Evolutionary conservation across 2,888 invertebrate species (phyloP).

Genomic region (Eupsilia transversa): DNA sequence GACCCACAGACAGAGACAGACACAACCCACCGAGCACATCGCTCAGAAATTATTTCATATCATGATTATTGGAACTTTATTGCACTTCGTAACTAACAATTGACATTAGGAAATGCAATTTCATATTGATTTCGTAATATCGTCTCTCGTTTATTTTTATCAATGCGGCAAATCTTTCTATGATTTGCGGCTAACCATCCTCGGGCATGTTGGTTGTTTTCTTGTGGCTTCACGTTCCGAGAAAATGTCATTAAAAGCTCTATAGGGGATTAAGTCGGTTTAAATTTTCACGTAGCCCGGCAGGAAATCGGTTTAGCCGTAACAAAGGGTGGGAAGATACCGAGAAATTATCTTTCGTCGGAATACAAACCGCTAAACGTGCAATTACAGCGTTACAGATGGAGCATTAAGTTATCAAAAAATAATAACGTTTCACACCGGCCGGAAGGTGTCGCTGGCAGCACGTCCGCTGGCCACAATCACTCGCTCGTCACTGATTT

Average conservation of each 20-base stretch:
- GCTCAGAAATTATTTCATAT: conserved; percentile 89
- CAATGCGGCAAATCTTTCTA: conserved; percentile 90
- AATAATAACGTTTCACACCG: conserved; percentile 88
- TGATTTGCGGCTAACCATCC: conserved; percentile 90
- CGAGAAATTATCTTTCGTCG: conserved; percentile 89
- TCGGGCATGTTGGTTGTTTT: conserved; percentile 84
- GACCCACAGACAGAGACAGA: conserved; percentile 72
- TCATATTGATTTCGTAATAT: conserved; percentile 90
- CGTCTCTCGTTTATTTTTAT: conserved; percentile 88
- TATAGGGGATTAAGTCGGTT: conserved; percentile 88
- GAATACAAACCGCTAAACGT: conserved; percentile 88
- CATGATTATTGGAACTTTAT: conserved; percentile 91
- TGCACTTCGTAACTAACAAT: conserved; percentile 91
- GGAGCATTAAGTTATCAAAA: conserved; percentile 89
- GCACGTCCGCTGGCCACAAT: conserved; percentile 85
- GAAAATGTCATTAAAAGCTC: conserved; percentile 90
- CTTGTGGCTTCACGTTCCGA: conserved; percentile 84
- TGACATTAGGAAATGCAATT: conserved; percentile 91
- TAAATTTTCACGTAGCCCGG: conserved; percentile 88
- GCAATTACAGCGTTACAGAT: conserved; percentile 89
- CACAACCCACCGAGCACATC: conserved; percentile 82
- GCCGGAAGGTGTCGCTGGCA: conserved; percentile 87
- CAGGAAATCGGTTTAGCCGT: conserved; percentile 88
- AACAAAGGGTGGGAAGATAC: conserved; percentile 89
- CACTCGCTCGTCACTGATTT: conserved; percentile 81